Conservation (phyloP, 2,888 invertebrate species). For the Eumerus sabulonum region DNA sequence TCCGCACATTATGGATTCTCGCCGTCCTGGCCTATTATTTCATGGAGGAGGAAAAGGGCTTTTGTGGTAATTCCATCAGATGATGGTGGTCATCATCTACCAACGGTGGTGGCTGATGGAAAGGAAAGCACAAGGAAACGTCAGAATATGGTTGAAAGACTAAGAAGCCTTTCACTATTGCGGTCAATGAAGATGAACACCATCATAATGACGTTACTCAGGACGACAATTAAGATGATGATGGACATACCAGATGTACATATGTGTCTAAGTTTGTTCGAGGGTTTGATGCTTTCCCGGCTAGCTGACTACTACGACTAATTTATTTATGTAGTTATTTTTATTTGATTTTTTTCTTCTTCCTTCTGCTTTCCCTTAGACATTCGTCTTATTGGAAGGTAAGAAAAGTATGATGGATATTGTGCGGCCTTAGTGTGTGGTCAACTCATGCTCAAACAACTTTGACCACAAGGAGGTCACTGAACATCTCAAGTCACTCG, state of each 20-base stretch:
- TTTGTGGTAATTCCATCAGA: constrained; percentile 65
- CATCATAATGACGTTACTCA: constrained; percentile 26
- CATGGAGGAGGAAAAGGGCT: constrained; percentile 48
- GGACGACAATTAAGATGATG: constrained; percentile 38
- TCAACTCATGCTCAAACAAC: constrained; percentile 30
- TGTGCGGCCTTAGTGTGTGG: constrained; percentile 38
- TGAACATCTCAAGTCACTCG: too few species aligned
- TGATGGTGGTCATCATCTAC: constrained; percentile 42
- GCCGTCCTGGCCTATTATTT: background rate
- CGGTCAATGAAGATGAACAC: constrained; percentile 54
- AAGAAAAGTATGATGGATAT: constrained; percentile 49
- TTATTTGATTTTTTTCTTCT: constrained; percentile 9
- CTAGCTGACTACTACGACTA: constrained; percentile 36
- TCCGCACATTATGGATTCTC: constrained; percentile 13
- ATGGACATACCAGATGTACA: constrained; percentile 14
- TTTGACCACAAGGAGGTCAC: constrained; percentile 25
- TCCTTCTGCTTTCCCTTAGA: background rate
- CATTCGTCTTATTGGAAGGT: constrained; percentile 17
- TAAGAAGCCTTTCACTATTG: constrained; percentile 66
- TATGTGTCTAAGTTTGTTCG: background rate
- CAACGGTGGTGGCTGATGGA: too few species aligned
- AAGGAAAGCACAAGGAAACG: constrained; percentile 45
- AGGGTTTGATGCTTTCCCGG: constrained; percentile 8
- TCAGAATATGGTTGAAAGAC: constrained; percentile 61
- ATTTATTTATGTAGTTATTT: constrained; percentile 55